A percentile compares a stretch with the other conserved stretches of the same genome.
Evolutionary conservation across 1,140 invertebrate species (phyloP).

Genomic region (Matsumurasca onukii): DNA sequence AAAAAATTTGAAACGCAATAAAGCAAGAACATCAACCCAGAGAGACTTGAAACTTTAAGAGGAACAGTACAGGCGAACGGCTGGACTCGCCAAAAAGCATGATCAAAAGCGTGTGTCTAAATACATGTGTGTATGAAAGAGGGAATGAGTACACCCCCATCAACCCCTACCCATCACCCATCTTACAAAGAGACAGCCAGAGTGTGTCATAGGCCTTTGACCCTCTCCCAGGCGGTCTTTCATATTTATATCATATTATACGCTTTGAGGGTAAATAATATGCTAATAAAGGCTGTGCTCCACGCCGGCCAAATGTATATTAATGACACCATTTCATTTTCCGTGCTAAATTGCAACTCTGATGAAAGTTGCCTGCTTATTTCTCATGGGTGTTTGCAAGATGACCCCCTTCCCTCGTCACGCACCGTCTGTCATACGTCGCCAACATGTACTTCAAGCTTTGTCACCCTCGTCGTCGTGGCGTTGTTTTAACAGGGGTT

Average conservation of each 20-base stretch:
- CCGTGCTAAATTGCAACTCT: too few species aligned
- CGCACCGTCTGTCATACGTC: too few species aligned
- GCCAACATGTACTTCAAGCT: too few species aligned
- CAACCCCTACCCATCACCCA: too few species aligned
- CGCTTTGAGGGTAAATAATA: conserved; percentile 15
- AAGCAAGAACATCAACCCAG: too few species aligned
- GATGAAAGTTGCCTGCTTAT: too few species aligned
- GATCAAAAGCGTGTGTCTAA: conserved; percentile 2
- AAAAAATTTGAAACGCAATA: too few species aligned
- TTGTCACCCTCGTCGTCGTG: too few species aligned
- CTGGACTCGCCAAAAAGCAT: conserved; percentile 2
- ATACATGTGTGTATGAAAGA: neutral
- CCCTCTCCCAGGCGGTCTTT: neutral
- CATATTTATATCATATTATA: conserved; percentile 5
- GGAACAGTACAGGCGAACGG: neutral
- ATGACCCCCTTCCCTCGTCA: too few species aligned
- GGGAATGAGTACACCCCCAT: conserved; percentile 7
- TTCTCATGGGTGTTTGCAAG: too few species aligned
- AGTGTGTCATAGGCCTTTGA: neutral
- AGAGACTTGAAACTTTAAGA: neutral
- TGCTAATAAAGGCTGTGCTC: neutral
- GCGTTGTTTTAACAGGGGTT: too few species aligned
- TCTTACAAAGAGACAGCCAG: too few species aligned
- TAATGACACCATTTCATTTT: conserved; percentile 4
- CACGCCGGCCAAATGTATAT: neutral